A percentile compares a stretch with the other conserved stretches of the same genome.
Evolutionary conservation across 2,797 vertebrate species (phyloP).

Genomic region (Paguma larvata): DNA sequence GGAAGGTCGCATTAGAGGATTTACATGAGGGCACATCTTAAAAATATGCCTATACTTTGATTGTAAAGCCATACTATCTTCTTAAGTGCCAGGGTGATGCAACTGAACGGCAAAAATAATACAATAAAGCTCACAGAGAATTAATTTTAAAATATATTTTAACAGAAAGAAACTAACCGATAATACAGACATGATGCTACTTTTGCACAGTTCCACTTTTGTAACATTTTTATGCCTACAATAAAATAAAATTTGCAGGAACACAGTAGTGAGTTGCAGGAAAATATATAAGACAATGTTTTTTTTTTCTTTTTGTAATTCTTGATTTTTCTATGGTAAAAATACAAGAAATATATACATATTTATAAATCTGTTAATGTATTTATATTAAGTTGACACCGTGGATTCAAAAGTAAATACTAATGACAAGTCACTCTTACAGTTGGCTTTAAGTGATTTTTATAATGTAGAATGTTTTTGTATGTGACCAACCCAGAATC

Average conservation of each 20-base stretch:
- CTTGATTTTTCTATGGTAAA: neutral
- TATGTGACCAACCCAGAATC: neutral
- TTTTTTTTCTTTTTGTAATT: slow-evolving; percentile 2
- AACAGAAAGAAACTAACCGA: neutral
- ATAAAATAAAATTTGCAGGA: neutral
- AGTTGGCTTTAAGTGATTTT: neutral
- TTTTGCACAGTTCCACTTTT: neutral
- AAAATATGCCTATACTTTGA: neutral
- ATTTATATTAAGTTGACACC: neutral
- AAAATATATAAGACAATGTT: neutral
- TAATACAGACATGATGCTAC: neutral
- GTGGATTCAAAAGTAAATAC: neutral
- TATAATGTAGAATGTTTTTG: neutral
- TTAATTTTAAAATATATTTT: neutral
- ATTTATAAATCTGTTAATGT: neutral
- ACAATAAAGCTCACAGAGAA: neutral
- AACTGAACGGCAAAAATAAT: neutral
- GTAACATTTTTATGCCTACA: neutral
- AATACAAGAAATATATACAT: neutral
- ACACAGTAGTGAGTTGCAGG: neutral
- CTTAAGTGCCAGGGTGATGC: neutral
- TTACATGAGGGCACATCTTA: neutral
- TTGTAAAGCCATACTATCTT: neutral
- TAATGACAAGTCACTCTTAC: neutral
- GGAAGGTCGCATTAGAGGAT: neutral